Evolutionary conservation across 2,797 vertebrate genomes (phyloP), one percentile per base, ranked within the genome.

Genomic region (Hippocampus kuda): DNA sequence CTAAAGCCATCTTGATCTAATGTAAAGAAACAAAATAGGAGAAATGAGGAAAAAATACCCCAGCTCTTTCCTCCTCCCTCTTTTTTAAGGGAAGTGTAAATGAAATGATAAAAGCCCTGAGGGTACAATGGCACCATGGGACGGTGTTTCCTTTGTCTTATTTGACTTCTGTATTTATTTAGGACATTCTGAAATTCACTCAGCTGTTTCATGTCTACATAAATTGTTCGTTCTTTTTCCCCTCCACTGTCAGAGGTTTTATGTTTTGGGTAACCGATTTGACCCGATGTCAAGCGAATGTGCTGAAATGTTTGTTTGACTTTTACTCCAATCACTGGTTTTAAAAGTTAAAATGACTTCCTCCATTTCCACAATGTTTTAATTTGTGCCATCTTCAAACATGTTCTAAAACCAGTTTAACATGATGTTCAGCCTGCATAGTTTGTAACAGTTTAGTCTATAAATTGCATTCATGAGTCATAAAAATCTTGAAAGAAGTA

Each of bases 1-100:
- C 88, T 89, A 84, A 91, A 90, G 89, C 87, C 89, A 89, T 88
- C 87, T 86, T 75, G 86, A 89, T 91, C 89, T 88, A 91, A 91
- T 91, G 89, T 89, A 89, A 88, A 88, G 87, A 89, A 90, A 85
- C 78, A 84, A 87, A 86, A 85, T 86, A 85, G 84, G 79, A 86
- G 87, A 89, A 87, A 86, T 75, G 83, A 83, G 78, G 83, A 87
- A 87, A 88, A 85, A 81, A 84, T 71, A 57, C 67, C 77, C 71
- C 51, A 15, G 72, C 82, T 81, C 77, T 81, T 82, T 82, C 75
- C 79, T 78, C 78, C 48, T 80, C 70, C 74, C 81, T 81, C 78
- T 82, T 86, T 89, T 84, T 85, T 26, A 54, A 81, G 84, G 86
- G 81, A 84, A 85, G 85, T 91, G 87, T 90, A 88, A 87, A 90